Percentiles rank a stretch among this genome's conserved stretches.
Evolutionary conservation across 2,888 invertebrate species (phyloP).

Genomic region (Venusia cambrica): DNA sequence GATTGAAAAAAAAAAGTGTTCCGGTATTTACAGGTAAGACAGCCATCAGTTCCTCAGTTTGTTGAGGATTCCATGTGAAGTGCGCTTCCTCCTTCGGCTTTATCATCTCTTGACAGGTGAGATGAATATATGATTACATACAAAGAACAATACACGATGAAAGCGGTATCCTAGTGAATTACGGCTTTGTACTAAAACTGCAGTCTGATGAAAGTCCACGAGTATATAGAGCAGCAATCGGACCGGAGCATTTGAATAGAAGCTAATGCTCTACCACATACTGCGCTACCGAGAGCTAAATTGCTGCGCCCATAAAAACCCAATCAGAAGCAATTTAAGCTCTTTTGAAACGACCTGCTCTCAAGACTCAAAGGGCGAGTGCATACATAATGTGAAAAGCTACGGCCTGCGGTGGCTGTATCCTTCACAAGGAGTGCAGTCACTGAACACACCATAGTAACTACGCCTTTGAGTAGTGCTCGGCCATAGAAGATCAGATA

Average conservation of each 20-base stretch:
- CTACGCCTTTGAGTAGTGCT: slow-evolving; percentile 33
- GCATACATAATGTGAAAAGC: slow-evolving; percentile 41
- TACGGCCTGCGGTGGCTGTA: slow-evolving; percentile 35
- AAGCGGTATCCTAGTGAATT: no score
- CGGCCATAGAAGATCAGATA: slow-evolving; percentile 31
- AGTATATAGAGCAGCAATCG: no score
- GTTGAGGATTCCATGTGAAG: no score
- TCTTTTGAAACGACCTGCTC: slow-evolving; percentile 30
- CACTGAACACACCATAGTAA: slow-evolving; percentile 8
- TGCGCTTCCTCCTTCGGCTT: no score
- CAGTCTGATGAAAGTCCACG: no score
- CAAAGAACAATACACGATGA: no score
- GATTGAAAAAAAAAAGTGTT: no score
- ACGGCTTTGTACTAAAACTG: no score
- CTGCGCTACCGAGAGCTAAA: slow-evolving; percentile 10
- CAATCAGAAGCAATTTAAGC: slow-evolving; percentile 20
- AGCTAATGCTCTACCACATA: slow-evolving; percentile 1
- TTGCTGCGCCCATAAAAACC: slow-evolving; percentile 23
- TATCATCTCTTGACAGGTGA: no score
- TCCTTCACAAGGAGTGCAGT: slow-evolving; percentile 47
- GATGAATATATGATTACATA: no score
- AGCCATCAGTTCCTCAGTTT: no score
- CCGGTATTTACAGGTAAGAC: no score
- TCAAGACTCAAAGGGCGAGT: slow-evolving; percentile 37
- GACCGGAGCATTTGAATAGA: slow-evolving; percentile 4